Evolutionary conservation across 2,113 vertebrate genomes (phyloP).

Genomic region (Perognathus longimembris): DNA sequence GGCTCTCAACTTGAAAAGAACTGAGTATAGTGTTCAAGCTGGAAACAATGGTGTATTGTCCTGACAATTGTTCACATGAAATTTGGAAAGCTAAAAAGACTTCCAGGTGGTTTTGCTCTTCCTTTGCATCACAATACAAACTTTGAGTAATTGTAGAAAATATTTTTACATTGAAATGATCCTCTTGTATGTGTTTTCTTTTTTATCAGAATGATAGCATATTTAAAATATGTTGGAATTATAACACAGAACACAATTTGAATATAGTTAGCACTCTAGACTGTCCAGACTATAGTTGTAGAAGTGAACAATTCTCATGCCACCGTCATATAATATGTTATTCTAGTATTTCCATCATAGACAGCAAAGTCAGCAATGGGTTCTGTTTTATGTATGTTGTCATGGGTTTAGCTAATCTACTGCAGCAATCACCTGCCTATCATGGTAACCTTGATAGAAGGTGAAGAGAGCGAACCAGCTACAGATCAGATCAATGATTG

Average conservation of each 20-base stretch:
- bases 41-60: neutral
- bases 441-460: neutral
- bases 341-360: no score
- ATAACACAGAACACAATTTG: neutral
- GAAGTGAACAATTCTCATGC: neutral
- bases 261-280: neutral
- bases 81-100: neutral
- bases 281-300: neutral
- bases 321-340: neutral
- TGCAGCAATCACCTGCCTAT: neutral
- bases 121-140: neutral
- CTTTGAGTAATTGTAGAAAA: constrained; percentile 49
- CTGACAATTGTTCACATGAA: neutral
- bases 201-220: neutral
- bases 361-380: fast-evolving
- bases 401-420: neutral
- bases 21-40: constrained; percentile 51
- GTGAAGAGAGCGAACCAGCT: neutral
- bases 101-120: neutral
- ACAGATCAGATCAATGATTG: neutral
- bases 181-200: neutral
- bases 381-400: neutral
- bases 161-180: neutral
- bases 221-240: constrained; percentile 34
- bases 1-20: constrained; percentile 30